phyloP scores from a whole-genome alignment of 2,113 vertebrate genomes.

The Nycticryphes semicollaris region DNA sequence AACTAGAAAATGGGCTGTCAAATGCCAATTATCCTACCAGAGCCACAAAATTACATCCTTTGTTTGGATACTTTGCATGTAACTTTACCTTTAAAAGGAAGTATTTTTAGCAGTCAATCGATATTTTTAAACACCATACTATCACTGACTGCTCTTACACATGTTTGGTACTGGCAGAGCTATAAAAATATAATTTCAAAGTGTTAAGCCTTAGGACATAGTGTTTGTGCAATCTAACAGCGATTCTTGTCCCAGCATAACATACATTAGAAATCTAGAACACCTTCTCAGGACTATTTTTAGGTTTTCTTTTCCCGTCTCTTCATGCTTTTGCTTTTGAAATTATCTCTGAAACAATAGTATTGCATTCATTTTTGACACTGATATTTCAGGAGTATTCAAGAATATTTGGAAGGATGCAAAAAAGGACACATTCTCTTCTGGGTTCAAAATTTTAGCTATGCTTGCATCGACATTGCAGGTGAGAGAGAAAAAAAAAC shows the following conservation, averaged over 20 bases:
- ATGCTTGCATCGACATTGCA: neutral
- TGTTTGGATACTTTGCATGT: neutral
- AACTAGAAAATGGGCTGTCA: neutral
- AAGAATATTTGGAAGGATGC: neutral
- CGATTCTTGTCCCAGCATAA: neutral
- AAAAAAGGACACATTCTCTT: neutral
- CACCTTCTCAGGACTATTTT: neutral
- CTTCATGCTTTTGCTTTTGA: neutral
- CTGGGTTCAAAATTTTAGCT: neutral
- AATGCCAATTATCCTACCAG: neutral
- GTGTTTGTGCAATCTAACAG: neutral
- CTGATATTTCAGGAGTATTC: neutral
- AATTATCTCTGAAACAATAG: neutral
- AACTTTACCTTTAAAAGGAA: conserved; percentile 18
- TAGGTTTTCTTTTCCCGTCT: neutral
- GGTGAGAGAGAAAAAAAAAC: neutral
- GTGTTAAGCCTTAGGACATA: neutral
- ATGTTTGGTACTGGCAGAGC: neutral
- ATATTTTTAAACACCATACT: neutral
- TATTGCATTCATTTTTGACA: neutral
- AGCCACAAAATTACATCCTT: neutral
- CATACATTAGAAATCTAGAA: neutral
- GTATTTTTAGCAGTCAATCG: neutral
- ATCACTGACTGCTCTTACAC: neutral
- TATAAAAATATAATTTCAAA: neutral